Conservation (phyloP, 1,140 invertebrate species). For the Drosophila sturtevanti region DNA sequence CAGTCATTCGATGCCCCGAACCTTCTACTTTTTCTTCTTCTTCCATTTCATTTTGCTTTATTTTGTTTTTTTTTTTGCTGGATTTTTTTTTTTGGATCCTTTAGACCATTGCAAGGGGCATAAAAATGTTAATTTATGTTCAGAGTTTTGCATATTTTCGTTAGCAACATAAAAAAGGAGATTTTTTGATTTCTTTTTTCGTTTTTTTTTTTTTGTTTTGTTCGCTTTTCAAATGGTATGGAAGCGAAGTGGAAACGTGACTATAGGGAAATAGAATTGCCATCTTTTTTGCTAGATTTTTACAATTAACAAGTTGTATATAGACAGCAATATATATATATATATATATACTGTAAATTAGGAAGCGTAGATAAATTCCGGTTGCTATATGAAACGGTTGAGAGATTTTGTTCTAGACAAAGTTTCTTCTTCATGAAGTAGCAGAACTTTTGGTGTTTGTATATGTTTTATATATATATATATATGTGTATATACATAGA, state of each 20-base stretch:
- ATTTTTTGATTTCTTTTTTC: conserved; percentile 22
- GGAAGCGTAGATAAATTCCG: too few relatives aligned
- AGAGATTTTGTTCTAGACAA: too few relatives aligned
- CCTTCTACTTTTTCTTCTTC: neutral
- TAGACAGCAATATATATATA: neutral
- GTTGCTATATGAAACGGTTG: too few relatives aligned
- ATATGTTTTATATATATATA: neutral
- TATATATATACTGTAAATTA: neutral
- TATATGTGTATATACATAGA: conserved; percentile 24
- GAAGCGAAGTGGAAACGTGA: conserved; percentile 2
- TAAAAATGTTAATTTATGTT: conserved; percentile 80
- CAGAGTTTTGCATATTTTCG: conserved; percentile 63
- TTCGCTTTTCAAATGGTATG: conserved; percentile 28
- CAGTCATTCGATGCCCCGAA: conserved; percentile 4
- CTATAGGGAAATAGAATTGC: conserved; percentile 3
- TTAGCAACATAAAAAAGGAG: conserved; percentile 43
- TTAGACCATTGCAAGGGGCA: conserved; percentile 69
- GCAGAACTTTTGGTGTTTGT: neutral
- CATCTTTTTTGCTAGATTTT: conserved; percentile 36
- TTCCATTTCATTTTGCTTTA: neutral
- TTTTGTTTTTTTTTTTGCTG: too few relatives aligned
- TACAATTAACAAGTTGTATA: conserved; percentile 36
- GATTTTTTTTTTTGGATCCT: conserved; percentile 26
- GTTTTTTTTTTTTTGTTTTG: conserved; percentile 12
- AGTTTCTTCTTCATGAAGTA: too few relatives aligned